A percentile compares a stretch with the other conserved stretches of the same genome.
phyloP scores from a whole-genome alignment of 1,140 invertebrate genomes.

The Coelopa frigida region DNA sequence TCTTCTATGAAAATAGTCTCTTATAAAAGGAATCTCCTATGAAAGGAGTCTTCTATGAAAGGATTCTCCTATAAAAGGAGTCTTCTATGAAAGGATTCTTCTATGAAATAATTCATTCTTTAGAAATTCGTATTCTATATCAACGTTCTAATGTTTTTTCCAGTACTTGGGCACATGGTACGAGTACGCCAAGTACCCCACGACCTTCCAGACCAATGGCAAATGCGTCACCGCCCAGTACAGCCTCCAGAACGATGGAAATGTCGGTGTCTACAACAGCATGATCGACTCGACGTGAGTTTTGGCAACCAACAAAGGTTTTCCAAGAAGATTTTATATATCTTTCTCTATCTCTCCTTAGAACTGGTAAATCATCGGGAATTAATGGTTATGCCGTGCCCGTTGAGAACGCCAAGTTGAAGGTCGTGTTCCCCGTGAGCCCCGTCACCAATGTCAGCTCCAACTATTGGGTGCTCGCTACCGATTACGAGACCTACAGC shows the following conservation, averaged over 20 bases:
- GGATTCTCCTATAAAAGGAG: no score
- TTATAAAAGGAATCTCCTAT: no score
- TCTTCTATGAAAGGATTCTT: no score
- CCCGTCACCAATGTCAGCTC: not conserved
- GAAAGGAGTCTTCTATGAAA: no score
- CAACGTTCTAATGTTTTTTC: no score
- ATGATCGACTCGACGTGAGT: conserved; percentile 44
- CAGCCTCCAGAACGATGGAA: conserved; percentile 48
- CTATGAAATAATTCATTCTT: no score
- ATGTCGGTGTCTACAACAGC: conserved; percentile 55
- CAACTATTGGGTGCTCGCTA: conserved; percentile 14
- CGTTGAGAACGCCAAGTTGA: conserved; percentile 10
- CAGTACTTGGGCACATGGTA: conserved; percentile 67
- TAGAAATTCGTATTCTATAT: no score
- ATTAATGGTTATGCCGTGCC: conserved; percentile 8
- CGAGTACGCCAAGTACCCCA: conserved; percentile 65
- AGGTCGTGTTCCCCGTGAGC: conserved; percentile 9
- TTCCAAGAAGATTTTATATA: not conserved
- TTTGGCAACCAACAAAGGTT: no score
- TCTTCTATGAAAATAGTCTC: no score
- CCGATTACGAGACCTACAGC: conserved; percentile 11
- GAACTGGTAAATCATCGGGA: not conserved
- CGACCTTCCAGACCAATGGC: conserved; percentile 61
- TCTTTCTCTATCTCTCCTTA: not conserved
- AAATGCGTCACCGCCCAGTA: conserved; percentile 65